Evolutionary conservation across 2,797 vertebrate species (phyloP), one percentile per base, ranked within the genome.

Genomic region (Leptoclinus maculatus): DNA sequence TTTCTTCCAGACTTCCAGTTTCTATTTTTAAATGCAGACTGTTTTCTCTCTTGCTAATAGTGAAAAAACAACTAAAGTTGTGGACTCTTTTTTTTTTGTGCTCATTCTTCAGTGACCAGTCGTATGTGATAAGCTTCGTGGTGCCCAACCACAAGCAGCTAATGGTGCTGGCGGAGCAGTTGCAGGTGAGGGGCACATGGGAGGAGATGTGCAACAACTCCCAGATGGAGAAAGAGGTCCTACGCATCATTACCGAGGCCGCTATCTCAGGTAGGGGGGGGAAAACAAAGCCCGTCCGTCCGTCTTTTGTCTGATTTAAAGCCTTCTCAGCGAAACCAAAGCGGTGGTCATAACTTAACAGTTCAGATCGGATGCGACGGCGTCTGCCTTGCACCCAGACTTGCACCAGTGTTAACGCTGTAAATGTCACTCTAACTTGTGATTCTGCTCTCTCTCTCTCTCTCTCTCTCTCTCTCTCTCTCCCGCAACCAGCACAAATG

Each of bases 131-230:
- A 89, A 96, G 97, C 92, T 99, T 99, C 87, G 95, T 99, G 94
- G 98, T 99, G 93, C 98, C 98, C 81, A 99, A 97, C 91, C 97
- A 99, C 91, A 99, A 97, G 91, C 97, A 98, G 83, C 94, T 99
- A 0, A 94, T 91, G 72, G 92, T 92, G 21, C 82, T 99, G 79
- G 98, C 97, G 13, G 91, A 89, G 76, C 97, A 96, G 85, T 95
- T 94, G 87, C 93, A 96, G 57, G 93, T 97, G 66, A 90, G 74
- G 62, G 98, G 97, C 79, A 95, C 94, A 0, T 97, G 95, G 96
- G 98, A 98, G 85, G 97, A 99, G 79, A 93, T 99, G 78, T 99
- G 98, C 82, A 97, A 97, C 90, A 96, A 95, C 67, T 63, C 94
- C 27, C 95, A 95, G 86, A 96, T 99, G 90, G 98, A 99, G 86